Evolutionary conservation across 2,113 vertebrate genomes (phyloP), one percentile per base, ranked within the genome.

Genomic region (Myrmophylax atrothorax): DNA sequence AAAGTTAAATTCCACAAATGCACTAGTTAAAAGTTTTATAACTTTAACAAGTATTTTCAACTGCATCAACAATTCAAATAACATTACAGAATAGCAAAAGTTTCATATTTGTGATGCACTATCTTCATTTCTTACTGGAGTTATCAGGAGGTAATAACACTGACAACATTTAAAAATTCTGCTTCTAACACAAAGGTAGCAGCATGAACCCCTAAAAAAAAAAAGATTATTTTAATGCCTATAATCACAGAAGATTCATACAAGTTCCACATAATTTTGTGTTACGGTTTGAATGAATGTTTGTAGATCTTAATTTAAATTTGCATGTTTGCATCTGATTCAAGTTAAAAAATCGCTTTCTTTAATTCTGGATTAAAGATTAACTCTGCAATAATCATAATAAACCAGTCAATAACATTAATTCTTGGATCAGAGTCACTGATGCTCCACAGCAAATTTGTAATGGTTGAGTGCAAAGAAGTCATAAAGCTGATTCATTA

Each of bases 401-500:
- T 67, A 93, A 93, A 4, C 1, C 7, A 80, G 49, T 66, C 75
- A 91, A 75, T 68, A 85, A n/a, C 18, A 42, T 37, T 72, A 85
- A 83, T 90, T 94, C 67, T 88, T 94, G 63, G 72, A 80, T 77
- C 50, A 92, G 59, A 84, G 69, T 92, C 68, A 38, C 24, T 58
- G 58, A 62, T 58, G 58, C 3, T 64, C 22, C 52, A 35, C 33
- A 63, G 59, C 16, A 94, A 80, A 88, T 84, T 66, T 89, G 26
- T 74, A 87, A 90, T 60, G 64, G 59, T 60, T 84, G 86, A 87
- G 26, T 81, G 64, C 47, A 84, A 92, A 95, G 59, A 90, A 88
- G 42, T 73, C 23, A 63, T 86, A 92, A 93, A 92, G 33, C 80
- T 70, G 55, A 93, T 60, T 86, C 75, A 90, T 67, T 83, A 63